A percentile compares a stretch with the other conserved stretches of the same genome.
These are phyloP conservation scores for Drosophila stalkeri DNA, from an alignment of 2,888 invertebrate genomes.

Conservation along the genomic window DNA sequence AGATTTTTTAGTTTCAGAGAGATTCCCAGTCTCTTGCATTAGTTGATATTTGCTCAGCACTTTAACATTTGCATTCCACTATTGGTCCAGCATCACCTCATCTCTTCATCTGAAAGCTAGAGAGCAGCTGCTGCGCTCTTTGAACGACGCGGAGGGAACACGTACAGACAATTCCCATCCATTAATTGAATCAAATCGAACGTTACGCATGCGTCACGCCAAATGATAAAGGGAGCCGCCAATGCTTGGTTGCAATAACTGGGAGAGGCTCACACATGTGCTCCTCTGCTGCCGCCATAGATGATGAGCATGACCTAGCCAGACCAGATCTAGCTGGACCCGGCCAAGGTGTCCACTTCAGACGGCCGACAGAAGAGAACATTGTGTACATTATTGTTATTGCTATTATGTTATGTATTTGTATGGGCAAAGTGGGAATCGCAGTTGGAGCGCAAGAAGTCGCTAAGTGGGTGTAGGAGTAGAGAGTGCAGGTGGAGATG, in stretches of 20 bases:
- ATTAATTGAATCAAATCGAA: conserved; percentile 82
- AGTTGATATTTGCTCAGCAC: conserved; percentile 46
- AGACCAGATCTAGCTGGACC: background rate
- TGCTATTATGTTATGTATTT: conserved; percentile 76
- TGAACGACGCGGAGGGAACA: conserved; percentile 32
- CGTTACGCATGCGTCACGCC: conserved; percentile 80
- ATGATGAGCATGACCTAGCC: conserved; percentile 24
- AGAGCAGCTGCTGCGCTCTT: conserved; percentile 15
- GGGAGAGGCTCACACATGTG: conserved; percentile 56
- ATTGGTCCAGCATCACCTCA: conserved; percentile 10
- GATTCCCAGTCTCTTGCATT: conserved; percentile 15
- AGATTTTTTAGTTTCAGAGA: background rate
- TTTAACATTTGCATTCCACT: conserved; percentile 28
- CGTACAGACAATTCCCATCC: conserved; percentile 75
- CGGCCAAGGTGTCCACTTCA: conserved; percentile 40
- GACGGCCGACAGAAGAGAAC: conserved; percentile 31
- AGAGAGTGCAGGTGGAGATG: conserved; percentile 3
- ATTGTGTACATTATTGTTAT: conserved; percentile 72
- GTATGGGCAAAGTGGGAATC: conserved; percentile 65
- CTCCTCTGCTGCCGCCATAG: conserved; percentile 15
- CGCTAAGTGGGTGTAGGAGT: conserved; percentile 31
- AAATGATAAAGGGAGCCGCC: conserved; percentile 76
- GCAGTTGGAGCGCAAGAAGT: conserved; percentile 64
- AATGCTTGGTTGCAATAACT: conserved; percentile 30
- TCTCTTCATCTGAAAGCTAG: background rate